These are phyloP conservation scores for Rhogogaster chlorosoma DNA, from an alignment of 2,888 invertebrate genomes.

Conservation along the genomic window DNA sequence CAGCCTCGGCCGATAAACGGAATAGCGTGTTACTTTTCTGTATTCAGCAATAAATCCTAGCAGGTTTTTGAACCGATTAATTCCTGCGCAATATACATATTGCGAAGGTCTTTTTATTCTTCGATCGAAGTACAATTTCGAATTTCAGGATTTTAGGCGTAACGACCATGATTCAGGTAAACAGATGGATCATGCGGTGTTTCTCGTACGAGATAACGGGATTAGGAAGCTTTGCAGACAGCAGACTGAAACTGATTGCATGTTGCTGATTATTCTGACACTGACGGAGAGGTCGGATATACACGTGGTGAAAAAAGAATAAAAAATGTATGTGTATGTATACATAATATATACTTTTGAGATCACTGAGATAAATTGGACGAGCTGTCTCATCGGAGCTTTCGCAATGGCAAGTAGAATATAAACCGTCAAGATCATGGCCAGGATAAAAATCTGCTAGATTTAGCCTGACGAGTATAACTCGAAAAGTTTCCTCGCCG, in stretches of 20 bases:
- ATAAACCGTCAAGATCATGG: not conserved
- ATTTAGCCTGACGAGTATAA: not conserved
- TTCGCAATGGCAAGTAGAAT: not conserved
- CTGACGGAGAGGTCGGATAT: constrained; percentile 42
- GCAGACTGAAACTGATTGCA: constrained; percentile 42
- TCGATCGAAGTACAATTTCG: no score
- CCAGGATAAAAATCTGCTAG: not conserved
- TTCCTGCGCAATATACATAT: no score
- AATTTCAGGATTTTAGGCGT: not conserved
- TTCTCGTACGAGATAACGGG: constrained; percentile 28
- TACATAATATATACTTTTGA: not conserved
- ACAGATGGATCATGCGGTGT: constrained; percentile 31
- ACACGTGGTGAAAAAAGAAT: constrained; percentile 5
- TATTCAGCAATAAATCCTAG: constrained; percentile 69
- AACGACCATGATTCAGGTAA: constrained; percentile 30
- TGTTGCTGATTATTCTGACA: constrained; percentile 43
- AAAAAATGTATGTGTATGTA: not conserved
- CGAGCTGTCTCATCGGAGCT: not conserved
- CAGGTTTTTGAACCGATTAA: not conserved
- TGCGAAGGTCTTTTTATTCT: no score
- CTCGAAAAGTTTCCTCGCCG: not conserved
- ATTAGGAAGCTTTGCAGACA: constrained; percentile 35
- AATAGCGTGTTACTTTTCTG: constrained; percentile 73
- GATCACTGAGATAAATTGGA: constrained; percentile 7
- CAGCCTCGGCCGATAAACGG: constrained; percentile 72